A percentile compares a stretch with the other conserved stretches of the same genome.
phyloP scores from a whole-genome alignment of 2,888 invertebrate genomes.

The Leptothorax acervorum region DNA sequence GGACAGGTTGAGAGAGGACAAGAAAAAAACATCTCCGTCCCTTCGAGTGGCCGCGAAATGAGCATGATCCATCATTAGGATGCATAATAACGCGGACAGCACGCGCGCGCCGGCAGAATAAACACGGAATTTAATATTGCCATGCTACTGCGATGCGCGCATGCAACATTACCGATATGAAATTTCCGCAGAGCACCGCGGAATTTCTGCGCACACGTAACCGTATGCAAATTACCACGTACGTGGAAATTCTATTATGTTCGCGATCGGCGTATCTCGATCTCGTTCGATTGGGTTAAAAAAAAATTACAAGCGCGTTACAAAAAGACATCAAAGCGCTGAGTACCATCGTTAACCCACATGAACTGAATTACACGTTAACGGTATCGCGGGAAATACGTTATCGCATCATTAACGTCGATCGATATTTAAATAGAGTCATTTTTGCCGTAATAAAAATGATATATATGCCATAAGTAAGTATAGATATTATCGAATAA shows the following conservation, averaged over 20 bases:
- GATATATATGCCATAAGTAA: not conserved
- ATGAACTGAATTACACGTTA: slow-evolving; percentile 30
- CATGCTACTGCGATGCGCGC: not conserved
- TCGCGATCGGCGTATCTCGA: slow-evolving; percentile 28
- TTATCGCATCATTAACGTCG: slow-evolving; percentile 22
- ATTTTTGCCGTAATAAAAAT: slow-evolving; percentile 25
- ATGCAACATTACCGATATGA: slow-evolving; percentile 47
- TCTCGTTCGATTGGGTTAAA: not conserved
- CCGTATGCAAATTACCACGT: slow-evolving; percentile 19
- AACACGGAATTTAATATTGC: slow-evolving; percentile 52
- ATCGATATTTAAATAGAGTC: slow-evolving; percentile 27
- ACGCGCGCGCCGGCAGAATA: slow-evolving; percentile 12
- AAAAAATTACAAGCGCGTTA: slow-evolving; percentile 9
- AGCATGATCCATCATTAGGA: slow-evolving; percentile 31
- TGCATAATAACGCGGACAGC: slow-evolving; percentile 8
- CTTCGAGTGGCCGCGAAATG: slow-evolving; percentile 12
- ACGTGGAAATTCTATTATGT: slow-evolving; percentile 27
- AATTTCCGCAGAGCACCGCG: slow-evolving; percentile 19
- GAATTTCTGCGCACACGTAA: slow-evolving; percentile 22
- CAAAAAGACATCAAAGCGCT: slow-evolving; percentile 17
- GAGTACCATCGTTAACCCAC: slow-evolving; percentile 19
- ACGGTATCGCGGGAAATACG: not conserved
- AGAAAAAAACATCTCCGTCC: not conserved
- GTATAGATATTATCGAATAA: not conserved
- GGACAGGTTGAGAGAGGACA: not conserved